Evolutionary conservation across 2,888 invertebrate genomes (phyloP).

Genomic region (Eremobia ochroleuca): DNA sequence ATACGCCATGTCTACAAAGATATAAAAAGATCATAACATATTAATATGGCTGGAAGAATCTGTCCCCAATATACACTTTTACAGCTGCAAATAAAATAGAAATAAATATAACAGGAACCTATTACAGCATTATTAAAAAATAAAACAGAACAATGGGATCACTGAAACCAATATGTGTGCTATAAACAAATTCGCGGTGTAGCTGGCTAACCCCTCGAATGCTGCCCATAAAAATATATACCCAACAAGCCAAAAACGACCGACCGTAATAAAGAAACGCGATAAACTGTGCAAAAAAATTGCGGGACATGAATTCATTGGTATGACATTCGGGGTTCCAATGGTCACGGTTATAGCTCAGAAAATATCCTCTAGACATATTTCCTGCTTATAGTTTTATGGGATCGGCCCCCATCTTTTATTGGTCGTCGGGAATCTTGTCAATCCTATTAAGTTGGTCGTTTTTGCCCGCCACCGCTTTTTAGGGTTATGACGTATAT

Average conservation of each 20-base stretch:
- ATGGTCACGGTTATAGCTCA: slow-evolving; percentile 86
- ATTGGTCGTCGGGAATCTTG: slow-evolving; percentile 88
- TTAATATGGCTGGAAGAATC: slow-evolving; percentile 4
- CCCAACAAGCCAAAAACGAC: slow-evolving; percentile 79
- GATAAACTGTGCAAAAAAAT: slow-evolving; percentile 90
- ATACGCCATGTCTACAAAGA: not conserved
- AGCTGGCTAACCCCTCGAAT: slow-evolving; percentile 78
- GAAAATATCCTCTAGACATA: slow-evolving; percentile 81
- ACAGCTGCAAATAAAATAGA: slow-evolving; percentile 53
- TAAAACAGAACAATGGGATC: slow-evolving; percentile 75
- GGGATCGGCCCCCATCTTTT: slow-evolving; percentile 87
- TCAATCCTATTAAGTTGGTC: slow-evolving; percentile 86
- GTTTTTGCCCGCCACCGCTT: slow-evolving; percentile 76
- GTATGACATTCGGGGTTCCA: slow-evolving; percentile 89
- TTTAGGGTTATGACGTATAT: slow-evolving; percentile 78
- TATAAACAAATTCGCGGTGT: slow-evolving; percentile 89
- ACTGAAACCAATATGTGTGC: slow-evolving; percentile 85
- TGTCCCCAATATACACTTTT: slow-evolving; percentile 29
- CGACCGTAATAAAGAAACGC: slow-evolving; percentile 90
- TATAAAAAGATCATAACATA: not conserved
- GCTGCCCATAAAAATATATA: slow-evolving; percentile 81
- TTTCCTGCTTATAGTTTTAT: slow-evolving; percentile 90
- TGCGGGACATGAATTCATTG: slow-evolving; percentile 89
- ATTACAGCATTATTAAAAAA: slow-evolving; percentile 67
- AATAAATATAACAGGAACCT: slow-evolving; percentile 57